These are phyloP conservation scores for Aegypius monachus DNA, from an alignment of 2,113 vertebrate species.

Conservation along the genomic window DNA sequence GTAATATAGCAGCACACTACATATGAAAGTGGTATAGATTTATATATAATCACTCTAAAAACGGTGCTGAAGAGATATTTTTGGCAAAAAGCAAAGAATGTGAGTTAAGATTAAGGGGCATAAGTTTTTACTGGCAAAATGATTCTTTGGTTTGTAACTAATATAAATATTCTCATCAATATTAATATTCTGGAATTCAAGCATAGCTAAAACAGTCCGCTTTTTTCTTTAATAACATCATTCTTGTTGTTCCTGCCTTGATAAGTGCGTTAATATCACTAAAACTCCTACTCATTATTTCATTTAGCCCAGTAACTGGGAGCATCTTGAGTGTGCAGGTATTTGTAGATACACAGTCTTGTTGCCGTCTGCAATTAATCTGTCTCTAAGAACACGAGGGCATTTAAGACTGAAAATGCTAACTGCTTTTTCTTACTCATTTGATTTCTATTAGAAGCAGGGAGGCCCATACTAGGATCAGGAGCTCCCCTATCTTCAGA, in stretches of 20 bases:
- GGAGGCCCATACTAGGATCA: neutral
- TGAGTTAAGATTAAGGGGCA: neutral
- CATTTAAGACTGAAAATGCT: neutral
- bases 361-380: neutral
- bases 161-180: neutral
- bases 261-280: neutral
- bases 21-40: neutral
- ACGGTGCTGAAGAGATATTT: neutral
- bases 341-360: neutral
- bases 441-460: neutral
- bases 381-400: neutral
- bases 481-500: neutral
- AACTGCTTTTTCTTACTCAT: neutral
- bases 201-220: neutral
- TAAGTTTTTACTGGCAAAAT: neutral
- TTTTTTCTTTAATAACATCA: neutral
- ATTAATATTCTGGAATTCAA: neutral
- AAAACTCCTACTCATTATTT: neutral
- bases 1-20: neutral
- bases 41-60: conserved; percentile 3
- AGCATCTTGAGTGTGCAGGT: neutral
- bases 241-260: neutral
- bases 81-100: neutral
- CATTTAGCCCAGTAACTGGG: neutral
- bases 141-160: neutral